Percentiles rank a stretch among this genome's conserved stretches.
Conservation (phyloP, 2,888 invertebrate species). For the Chydorus sphaericus region DNA sequence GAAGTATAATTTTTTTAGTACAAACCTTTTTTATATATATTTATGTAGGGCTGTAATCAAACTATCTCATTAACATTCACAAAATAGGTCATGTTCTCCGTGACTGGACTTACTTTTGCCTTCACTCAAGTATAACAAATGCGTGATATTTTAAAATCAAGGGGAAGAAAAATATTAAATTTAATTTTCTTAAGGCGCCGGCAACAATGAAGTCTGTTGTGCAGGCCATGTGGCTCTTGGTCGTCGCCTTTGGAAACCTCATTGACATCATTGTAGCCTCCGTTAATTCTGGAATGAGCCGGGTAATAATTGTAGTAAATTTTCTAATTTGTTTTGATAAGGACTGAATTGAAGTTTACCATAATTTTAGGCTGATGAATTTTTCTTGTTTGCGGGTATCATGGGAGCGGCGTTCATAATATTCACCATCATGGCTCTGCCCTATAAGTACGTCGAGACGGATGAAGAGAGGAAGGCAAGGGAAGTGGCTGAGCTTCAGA, state of each 20-base stretch:
- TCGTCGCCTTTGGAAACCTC: slow-evolving; percentile 84
- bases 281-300: slow-evolving; percentile 53
- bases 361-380: slow-evolving; percentile 32
- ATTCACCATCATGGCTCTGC: slow-evolving; percentile 61
- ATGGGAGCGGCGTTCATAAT: slow-evolving; percentile 71
- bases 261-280: slow-evolving; percentile 83
- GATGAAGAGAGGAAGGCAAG: neutral
- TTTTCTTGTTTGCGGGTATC: slow-evolving; percentile 49
- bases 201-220: slow-evolving; percentile 85
- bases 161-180: neutral
- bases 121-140: slow-evolving; percentile 56
- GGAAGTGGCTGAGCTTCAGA: neutral
- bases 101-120: slow-evolving; percentile 89
- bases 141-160: neutral
- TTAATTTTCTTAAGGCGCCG: slow-evolving; percentile 48
- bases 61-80: too few relatives aligned
- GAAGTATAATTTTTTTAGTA: too few relatives aligned
- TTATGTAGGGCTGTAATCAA: too few relatives aligned
- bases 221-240: slow-evolving; percentile 80
- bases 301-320: slow-evolving; percentile 37
- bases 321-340: neutral
- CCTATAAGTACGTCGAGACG: slow-evolving; percentile 56
- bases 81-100: slow-evolving; percentile 88
- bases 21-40: too few relatives aligned
- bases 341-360: neutral